These are phyloP conservation scores for Austrofundulus limnaeus DNA, from an alignment of 2,113 vertebrate genomes.

Conservation along the genomic window DNA sequence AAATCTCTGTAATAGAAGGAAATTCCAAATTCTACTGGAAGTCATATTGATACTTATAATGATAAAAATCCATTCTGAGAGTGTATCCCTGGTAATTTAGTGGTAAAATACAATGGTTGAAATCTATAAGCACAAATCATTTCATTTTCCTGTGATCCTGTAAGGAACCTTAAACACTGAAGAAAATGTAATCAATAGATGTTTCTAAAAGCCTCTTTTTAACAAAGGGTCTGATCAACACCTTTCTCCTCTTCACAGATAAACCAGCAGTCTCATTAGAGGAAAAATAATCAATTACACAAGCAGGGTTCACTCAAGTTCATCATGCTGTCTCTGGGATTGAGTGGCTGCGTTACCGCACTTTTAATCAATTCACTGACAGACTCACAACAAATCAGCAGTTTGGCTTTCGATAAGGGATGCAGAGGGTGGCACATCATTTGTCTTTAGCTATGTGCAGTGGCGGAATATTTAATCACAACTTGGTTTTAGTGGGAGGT, in stretches of 20 bases:
- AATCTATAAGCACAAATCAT: constrained; percentile 22
- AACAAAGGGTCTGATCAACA: constrained; percentile 34
- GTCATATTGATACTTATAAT: constrained; percentile 21
- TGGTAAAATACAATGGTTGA: background rate
- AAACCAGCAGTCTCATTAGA: constrained; percentile 57
- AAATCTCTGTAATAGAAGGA: constrained; percentile 9
- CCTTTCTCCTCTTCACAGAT: constrained; percentile 43
- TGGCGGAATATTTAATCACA: constrained; percentile 39
- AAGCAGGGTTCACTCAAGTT: constrained; percentile 31
- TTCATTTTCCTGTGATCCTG: constrained; percentile 27
- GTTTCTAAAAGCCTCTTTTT: constrained; percentile 26
- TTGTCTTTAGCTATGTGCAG: constrained; percentile 40
- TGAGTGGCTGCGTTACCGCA: constrained; percentile 49
- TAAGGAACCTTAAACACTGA: constrained; percentile 48
- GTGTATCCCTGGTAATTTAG: constrained; percentile 8
- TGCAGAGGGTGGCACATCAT: constrained; percentile 44
- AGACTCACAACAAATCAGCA: constrained; percentile 41
- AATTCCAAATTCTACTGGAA: constrained; percentile 3
- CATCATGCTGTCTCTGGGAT: constrained; percentile 42
- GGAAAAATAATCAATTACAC: constrained; percentile 34
- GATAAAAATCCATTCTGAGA: constrained; percentile 17
- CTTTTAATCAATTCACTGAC: constrained; percentile 46
- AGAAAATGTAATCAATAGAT: constrained; percentile 62
- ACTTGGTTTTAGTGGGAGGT: constrained; percentile 33
- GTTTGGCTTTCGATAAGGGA: constrained; percentile 38